A percentile compares a stretch with the other conserved stretches of the same genome.
Evolutionary conservation across 1,140 invertebrate genomes (phyloP).

Genomic region (Pseudomyrmex dendroicus): DNA sequence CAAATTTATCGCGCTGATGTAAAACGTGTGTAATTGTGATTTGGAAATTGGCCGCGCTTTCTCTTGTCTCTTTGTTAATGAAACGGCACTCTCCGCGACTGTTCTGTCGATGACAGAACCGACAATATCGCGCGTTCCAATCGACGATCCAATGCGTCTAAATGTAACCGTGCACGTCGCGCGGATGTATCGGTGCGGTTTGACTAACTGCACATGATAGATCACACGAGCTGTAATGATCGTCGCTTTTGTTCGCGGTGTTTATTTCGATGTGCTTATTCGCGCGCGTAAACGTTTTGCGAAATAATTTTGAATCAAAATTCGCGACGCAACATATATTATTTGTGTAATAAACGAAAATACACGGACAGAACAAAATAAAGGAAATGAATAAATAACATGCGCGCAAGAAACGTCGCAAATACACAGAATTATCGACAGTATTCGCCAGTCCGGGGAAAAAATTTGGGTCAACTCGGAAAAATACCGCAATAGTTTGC

Average conservation of each 20-base stretch:
- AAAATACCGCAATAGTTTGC: not conserved
- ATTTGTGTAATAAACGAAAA: no score
- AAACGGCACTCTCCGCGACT: not conserved
- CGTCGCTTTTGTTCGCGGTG: not conserved
- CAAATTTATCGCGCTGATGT: constrained; percentile 23
- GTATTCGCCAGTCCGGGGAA: not conserved
- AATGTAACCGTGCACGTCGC: constrained; percentile 21
- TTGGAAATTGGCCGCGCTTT: constrained; percentile 34
- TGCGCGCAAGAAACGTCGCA: no score
- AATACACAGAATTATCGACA: no score
- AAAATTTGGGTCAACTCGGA: not conserved
- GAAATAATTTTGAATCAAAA: not conserved
- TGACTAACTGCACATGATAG: not conserved
- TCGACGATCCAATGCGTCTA: constrained; percentile 29
- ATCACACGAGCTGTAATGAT: not conserved
- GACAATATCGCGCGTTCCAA: not conserved
- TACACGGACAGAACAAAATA: no score
- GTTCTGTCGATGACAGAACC: constrained; percentile 10
- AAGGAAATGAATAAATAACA: no score
- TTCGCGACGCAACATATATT: not conserved
- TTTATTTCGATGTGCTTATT: not conserved
- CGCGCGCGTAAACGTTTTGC: not conserved
- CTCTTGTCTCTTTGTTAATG: constrained; percentile 22
- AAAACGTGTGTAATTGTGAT: constrained; percentile 37
- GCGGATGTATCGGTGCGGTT: constrained; percentile 1